A percentile compares a stretch with the other conserved stretches of the same genome.
Evolutionary conservation across 2,797 vertebrate genomes (phyloP).

Genomic region (Babyrousa celebensis): DNA sequence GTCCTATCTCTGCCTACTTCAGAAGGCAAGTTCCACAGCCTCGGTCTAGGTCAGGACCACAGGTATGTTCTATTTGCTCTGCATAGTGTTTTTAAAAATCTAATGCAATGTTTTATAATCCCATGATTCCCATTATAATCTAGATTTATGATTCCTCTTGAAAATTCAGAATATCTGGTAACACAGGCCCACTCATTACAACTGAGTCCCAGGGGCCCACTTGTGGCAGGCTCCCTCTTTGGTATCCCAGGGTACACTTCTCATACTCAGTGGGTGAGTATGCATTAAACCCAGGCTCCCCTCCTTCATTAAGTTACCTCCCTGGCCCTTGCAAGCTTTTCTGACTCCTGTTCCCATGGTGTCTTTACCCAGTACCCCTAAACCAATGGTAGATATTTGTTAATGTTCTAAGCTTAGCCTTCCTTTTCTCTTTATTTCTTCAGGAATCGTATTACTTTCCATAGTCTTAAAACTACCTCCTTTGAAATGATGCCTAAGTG

Average conservation of each 20-base stretch:
- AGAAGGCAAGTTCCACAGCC: not conserved
- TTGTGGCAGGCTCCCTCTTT: not conserved
- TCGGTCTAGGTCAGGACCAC: not conserved
- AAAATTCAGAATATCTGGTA: slow-evolving; percentile 55
- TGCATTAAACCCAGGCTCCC: not conserved
- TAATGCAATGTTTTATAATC: slow-evolving; percentile 40
- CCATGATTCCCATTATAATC: slow-evolving; percentile 14
- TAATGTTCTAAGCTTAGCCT: slow-evolving; percentile 20
- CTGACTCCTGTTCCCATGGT: not conserved
- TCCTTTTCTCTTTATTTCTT: slow-evolving; percentile 30
- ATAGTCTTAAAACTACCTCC: slow-evolving; percentile 8
- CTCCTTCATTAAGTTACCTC: not conserved
- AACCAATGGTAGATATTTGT: not conserved
- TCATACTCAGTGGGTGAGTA: not conserved
- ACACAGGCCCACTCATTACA: not conserved
- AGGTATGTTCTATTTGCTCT: slow-evolving; percentile 22
- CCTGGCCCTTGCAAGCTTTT: not conserved
- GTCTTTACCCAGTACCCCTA: not conserved
- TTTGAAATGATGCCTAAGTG: slow-evolving; percentile 35
- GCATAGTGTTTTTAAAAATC: not conserved
- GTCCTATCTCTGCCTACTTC: not conserved
- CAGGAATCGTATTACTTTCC: slow-evolving; percentile 1
- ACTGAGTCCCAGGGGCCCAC: not conserved
- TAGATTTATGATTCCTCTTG: slow-evolving; percentile 34
- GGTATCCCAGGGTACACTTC: not conserved